Evolutionary conservation across 2,888 invertebrate species (phyloP).

Genomic region (Dusona sp.): DNA sequence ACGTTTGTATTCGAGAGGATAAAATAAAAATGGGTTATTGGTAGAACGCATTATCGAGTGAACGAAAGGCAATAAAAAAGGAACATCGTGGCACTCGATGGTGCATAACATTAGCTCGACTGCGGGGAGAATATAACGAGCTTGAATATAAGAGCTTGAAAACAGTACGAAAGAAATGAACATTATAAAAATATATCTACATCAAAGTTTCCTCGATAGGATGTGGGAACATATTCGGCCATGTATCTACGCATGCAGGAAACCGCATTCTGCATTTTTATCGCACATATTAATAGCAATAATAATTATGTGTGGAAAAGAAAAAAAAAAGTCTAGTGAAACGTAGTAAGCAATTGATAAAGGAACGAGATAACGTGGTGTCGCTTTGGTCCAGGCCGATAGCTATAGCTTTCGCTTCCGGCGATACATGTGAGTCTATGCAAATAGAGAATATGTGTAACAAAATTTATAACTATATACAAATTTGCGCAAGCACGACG

Average conservation of each 20-base stretch:
- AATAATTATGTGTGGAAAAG: constrained; percentile 16
- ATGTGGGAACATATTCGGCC: constrained; percentile 60
- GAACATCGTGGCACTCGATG: constrained; percentile 34
- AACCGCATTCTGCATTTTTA: constrained; percentile 45
- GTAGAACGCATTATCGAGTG: constrained; percentile 12
- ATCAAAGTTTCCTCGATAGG: constrained; percentile 68
- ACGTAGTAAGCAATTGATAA: constrained; percentile 74
- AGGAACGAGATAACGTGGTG: constrained; percentile 70
- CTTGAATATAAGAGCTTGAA: no score
- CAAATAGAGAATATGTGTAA: constrained; percentile 4
- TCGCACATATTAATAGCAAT: constrained; percentile 42
- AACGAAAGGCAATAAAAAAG: constrained; percentile 25
- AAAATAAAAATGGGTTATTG: constrained; percentile 36
- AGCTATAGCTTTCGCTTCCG: constrained; percentile 77
- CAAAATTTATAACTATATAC: constrained; percentile 15
- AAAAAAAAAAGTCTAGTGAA: constrained; percentile 58
- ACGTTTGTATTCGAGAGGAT: constrained; percentile 30
- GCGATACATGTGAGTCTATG: constrained; percentile 33
- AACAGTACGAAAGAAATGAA: constrained; percentile 16
- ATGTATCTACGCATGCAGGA: constrained; percentile 29
- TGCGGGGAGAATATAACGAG: neutral
- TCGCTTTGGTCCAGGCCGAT: constrained; percentile 70
- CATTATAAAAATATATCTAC: constrained; percentile 8
- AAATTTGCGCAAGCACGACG: constrained; percentile 35
- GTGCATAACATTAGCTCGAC: constrained; percentile 7